A percentile compares a stretch with the other conserved stretches of the same genome.
phyloP scores from a whole-genome alignment of 2,797 vertebrate genomes.

The Molothrus aeneus region DNA sequence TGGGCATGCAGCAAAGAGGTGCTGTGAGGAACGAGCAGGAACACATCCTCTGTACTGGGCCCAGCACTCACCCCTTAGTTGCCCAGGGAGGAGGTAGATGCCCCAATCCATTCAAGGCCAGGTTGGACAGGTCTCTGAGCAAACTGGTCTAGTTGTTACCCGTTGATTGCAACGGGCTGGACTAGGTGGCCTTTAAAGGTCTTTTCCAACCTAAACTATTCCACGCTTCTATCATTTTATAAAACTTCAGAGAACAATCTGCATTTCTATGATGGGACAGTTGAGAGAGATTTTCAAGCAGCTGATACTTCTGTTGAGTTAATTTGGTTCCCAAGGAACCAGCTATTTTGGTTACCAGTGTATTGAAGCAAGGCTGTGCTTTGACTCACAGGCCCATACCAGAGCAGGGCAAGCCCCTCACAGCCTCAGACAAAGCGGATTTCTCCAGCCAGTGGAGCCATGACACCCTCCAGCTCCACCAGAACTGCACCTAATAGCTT shows the following conservation, averaged over 20 bases:
- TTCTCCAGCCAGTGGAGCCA: neutral
- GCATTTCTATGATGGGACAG: neutral
- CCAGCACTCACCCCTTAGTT: neutral
- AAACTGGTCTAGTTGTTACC: neutral
- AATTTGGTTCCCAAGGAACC: neutral
- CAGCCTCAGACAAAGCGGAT: neutral
- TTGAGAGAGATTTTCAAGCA: neutral
- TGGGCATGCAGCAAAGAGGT: accelerated
- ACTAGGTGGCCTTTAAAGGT: neutral
- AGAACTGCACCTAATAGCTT: neutral
- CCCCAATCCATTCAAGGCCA: neutral
- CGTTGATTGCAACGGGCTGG: neutral
- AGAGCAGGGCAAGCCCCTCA: neutral
- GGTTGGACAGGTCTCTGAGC: neutral
- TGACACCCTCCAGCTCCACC: neutral
- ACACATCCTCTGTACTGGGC: accelerated
- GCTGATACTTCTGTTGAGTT: neutral
- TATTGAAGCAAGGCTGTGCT: neutral
- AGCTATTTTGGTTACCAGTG: neutral
- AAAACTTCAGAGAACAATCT: neutral
- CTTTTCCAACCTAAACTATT: neutral
- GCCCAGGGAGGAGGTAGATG: neutral
- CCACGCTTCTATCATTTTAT: neutral
- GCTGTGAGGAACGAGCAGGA: neutral
- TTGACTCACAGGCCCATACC: accelerated